Evolutionary conservation across 92 coral and sea anemone species (phyloP).

Genomic region (Epizoanthus rinbou): DNA sequence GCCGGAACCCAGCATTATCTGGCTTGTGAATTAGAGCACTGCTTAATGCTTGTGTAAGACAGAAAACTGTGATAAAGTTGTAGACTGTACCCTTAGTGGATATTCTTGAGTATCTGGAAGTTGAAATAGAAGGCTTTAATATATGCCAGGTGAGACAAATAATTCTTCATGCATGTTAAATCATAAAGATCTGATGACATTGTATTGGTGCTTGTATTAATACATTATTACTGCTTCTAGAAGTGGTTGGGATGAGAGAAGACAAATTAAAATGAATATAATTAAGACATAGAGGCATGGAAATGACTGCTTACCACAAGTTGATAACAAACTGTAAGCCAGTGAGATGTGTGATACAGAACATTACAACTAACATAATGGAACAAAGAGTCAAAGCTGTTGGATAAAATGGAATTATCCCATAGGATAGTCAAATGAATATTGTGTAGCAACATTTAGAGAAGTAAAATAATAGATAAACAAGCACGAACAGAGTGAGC

Average conservation of each 20-base stretch:
- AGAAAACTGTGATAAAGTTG: neutral
- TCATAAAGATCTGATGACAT: slow-evolving; percentile 13
- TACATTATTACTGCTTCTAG: neutral
- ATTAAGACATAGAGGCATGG: neutral
- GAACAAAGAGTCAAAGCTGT: slow-evolving; percentile 6
- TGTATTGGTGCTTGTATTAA: neutral
- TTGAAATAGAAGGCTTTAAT: neutral
- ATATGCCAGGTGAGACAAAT: slow-evolving; percentile 2
- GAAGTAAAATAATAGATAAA: neutral
- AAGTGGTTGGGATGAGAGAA: neutral
- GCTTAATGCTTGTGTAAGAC: neutral
- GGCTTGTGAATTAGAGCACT: neutral
- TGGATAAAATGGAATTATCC: neutral
- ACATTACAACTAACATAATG: slow-evolving; percentile 15
- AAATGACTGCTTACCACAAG: neutral
- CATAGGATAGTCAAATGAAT: neutral
- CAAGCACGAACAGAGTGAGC: neutral
- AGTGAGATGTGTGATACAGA: neutral
- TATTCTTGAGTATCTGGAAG: neutral
- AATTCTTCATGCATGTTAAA: slow-evolving; percentile 26
- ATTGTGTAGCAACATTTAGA: neutral
- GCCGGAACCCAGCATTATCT: neutral
- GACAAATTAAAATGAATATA: neutral
- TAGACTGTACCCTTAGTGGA: neutral
- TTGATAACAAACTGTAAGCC: neutral